Evolutionary conservation across 2,888 invertebrate species (phyloP).

Genomic region (Brachyopa scutellaris): DNA sequence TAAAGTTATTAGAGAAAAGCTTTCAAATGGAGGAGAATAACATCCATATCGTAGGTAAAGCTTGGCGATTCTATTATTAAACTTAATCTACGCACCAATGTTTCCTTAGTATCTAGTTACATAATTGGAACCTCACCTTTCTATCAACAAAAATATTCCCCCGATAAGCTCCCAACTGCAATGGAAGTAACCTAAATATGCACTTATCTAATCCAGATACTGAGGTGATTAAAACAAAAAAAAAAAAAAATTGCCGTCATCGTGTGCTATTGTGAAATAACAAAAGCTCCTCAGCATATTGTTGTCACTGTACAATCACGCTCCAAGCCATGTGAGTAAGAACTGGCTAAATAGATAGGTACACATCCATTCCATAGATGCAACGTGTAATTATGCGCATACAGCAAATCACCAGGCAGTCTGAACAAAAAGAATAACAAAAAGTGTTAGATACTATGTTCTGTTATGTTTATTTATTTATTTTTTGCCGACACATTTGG

Average conservation of each 20-base stretch:
- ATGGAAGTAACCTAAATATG: constrained; percentile 29
- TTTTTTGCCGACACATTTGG: constrained; percentile 23
- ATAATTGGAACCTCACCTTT: constrained; percentile 16
- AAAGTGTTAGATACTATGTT: constrained; percentile 28
- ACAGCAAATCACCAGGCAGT: constrained; percentile 10
- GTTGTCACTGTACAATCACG: constrained; percentile 3
- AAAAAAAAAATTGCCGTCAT: constrained; percentile 5
- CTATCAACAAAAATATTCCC: not conserved
- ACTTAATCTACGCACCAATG: constrained; percentile 20
- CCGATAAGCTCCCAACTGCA: constrained; percentile 11
- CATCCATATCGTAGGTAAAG: too few relatives aligned
- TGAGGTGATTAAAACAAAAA: constrained; percentile 32
- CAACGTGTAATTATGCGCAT: constrained; percentile 37
- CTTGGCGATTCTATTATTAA: too few relatives aligned
- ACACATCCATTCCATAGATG: constrained; percentile 5
- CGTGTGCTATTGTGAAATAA: constrained; percentile 15
- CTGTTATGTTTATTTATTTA: constrained; percentile 31
- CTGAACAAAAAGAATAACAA: constrained; percentile 4
- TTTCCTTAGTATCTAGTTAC: constrained; percentile 14
- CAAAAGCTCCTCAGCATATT: constrained; percentile 42
- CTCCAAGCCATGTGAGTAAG: constrained; percentile 24
- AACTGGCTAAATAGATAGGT: constrained; percentile 2
- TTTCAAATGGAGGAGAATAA: too few relatives aligned
- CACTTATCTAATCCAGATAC: constrained; percentile 49
- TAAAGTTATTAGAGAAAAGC: too few relatives aligned